Conservation (phyloP, 2,888 invertebrate species). For the Chymomyza fuscimana region DNA sequence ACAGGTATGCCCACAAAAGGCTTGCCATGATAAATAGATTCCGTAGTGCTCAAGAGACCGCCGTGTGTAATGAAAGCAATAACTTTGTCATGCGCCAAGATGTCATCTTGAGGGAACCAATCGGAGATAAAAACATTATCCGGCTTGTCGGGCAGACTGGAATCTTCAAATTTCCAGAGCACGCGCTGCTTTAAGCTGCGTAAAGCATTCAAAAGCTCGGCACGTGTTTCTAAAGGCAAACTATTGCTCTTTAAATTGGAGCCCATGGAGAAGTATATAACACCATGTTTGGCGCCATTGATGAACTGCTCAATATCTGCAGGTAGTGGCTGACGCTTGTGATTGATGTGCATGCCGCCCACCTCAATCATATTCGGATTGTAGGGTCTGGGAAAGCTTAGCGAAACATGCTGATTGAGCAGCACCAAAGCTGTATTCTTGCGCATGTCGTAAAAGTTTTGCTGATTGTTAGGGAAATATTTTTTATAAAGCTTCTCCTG, state of each 20-base stretch:
- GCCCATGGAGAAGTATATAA: slow-evolving; percentile 80
- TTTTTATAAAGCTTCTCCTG: slow-evolving; percentile 43
- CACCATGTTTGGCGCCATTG: slow-evolving; percentile 76
- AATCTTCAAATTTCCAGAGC: slow-evolving; percentile 78
- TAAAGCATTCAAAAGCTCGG: slow-evolving; percentile 38
- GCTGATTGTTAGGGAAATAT: slow-evolving; percentile 31
- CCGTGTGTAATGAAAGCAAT: slow-evolving; percentile 80
- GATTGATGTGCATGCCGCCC: slow-evolving; percentile 68
- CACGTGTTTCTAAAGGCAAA: slow-evolving; percentile 50
- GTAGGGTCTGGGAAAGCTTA: slow-evolving; percentile 63
- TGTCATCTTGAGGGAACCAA: slow-evolving; percentile 79
- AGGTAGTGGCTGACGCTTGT: slow-evolving; percentile 54
- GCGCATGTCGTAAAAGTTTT: slow-evolving; percentile 43
- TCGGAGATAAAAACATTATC: slow-evolving; percentile 61
- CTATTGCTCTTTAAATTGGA: slow-evolving; percentile 57
- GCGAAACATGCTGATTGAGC: slow-evolving; percentile 63
- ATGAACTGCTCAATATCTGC: slow-evolving; percentile 63
- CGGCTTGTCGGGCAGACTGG: slow-evolving; percentile 53
- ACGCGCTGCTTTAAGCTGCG: slow-evolving; percentile 53
- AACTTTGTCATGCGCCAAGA: slow-evolving; percentile 79
- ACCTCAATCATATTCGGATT: slow-evolving; percentile 72
- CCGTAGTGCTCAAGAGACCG: slow-evolving; percentile 79
- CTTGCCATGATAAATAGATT: slow-evolving; percentile 79
- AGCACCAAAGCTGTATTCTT: slow-evolving; percentile 60
- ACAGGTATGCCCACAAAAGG: slow-evolving; percentile 80